A percentile compares a stretch with the other conserved stretches of the same genome.
Conservation (phyloP, 2,888 invertebrate species). For the Adela reaumurella region DNA sequence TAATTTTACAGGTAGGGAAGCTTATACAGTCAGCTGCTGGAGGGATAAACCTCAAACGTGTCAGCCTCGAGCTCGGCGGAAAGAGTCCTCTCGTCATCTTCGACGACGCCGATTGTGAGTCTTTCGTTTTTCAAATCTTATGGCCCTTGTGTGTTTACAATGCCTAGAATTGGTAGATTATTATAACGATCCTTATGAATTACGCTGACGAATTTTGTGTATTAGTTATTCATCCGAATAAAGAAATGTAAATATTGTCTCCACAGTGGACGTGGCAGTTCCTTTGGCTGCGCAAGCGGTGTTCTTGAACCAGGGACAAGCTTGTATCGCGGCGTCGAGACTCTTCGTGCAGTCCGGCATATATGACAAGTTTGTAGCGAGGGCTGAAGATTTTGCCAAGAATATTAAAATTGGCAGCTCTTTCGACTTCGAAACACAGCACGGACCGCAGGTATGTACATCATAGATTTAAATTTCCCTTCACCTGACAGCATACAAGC, state of each 20-base stretch:
- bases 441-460: slow-evolving; percentile 77
- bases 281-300: background rate
- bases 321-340: slow-evolving; percentile 62
- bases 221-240: too few species aligned
- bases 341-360: slow-evolving; percentile 76
- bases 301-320: background rate
- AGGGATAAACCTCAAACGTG: slow-evolving; percentile 71
- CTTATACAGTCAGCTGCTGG: slow-evolving; percentile 68
- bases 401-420: slow-evolving; percentile 69
- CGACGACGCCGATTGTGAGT: slow-evolving; percentile 70
- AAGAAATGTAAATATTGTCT: background rate
- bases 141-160: too few species aligned
- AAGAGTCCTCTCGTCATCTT: slow-evolving; percentile 84
- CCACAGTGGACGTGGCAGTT: background rate
- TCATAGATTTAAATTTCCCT: too few species aligned
- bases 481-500: too few species aligned
- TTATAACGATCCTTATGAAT: too few species aligned
- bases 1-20: slow-evolving; percentile 50
- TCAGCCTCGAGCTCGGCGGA: slow-evolving; percentile 82
- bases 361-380: slow-evolving; percentile 71
- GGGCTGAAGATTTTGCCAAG: slow-evolving; percentile 58
- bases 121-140: too few species aligned
- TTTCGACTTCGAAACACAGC: slow-evolving; percentile 52
- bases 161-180: too few species aligned
- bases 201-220: too few species aligned